Base-by-base conservation (phyloP, 2,113 vertebrate species). In the Dicerorhinus sumatrensis region DNA sequence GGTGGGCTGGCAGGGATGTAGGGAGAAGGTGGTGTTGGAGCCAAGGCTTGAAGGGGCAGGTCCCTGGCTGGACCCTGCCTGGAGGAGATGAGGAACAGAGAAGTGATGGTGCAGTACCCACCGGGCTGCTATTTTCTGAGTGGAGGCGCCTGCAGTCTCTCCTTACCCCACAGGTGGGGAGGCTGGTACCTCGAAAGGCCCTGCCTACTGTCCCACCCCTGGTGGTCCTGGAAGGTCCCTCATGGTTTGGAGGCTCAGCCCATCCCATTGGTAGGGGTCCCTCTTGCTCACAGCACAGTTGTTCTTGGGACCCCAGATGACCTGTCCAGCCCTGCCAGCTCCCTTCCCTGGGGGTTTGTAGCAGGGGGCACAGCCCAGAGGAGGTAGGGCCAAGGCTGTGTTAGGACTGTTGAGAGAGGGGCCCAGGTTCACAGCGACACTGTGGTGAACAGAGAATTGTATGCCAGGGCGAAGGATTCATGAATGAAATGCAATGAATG, bases 41-140 rank as follows among this genome's bases (percentile, higher is more conserved):
- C 27, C 4, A 4, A 29, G 39, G 70, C 31, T 9, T 8, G 8
- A 20, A 9, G 60, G 18, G 23, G 21, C 2, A 42, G 12, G 51
- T 21, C 33, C 33, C 21, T 7, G 29, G 6, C 20, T 20, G 8
- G 67, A 29, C 8, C 36, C 48, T 63, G 31, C 27, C 33, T 42
- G 69, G 51, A 56, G 11, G 9, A 29, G 12, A 6, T 5, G 14
- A 42, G 60, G 46, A 17, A n/a, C 13, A 1, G 77, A 20, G 11
- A 13, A 2, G 18, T 14, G 10, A 20, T 25, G 0, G 27, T 7
- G 21, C 16, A 4, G n/a, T 23, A 29, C 69, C 14, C n/a, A 4
- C n/a, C 16, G 79, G 58, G 77, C 4, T 11, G 25, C 51, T 80
- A 21, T 23, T 72, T 31, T 62, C 72, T 46, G 12, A 39, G 56